Evolutionary conservation across 2,113 vertebrate genomes (phyloP).

Genomic region (Centrocercus urophasianus): DNA sequence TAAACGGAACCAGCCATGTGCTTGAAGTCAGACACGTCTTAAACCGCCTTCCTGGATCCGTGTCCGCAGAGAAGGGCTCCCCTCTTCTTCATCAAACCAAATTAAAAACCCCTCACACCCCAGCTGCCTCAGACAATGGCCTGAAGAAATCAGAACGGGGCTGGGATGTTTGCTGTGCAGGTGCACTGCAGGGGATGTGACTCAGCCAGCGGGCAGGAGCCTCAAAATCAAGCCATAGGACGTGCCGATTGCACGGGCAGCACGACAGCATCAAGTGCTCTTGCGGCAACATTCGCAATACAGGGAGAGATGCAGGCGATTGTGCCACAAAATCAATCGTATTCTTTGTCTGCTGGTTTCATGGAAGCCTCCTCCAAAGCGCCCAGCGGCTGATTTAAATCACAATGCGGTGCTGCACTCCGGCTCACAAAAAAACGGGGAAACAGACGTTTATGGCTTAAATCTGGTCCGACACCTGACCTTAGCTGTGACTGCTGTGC

Average conservation of each 20-base stretch:
- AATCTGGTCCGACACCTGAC: slow-evolving; percentile 61
- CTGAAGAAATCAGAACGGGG: fast-evolving
- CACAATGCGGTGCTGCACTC: slow-evolving; percentile 53
- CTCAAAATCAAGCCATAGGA: not conserved
- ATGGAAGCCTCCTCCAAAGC: slow-evolving; percentile 52
- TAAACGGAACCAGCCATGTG: not conserved
- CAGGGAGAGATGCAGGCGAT: slow-evolving; percentile 1
- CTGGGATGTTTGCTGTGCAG: fast-evolving
- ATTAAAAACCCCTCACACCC: not conserved
- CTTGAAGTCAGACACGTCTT: not conserved
- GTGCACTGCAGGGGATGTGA: fast-evolving
- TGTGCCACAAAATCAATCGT: slow-evolving; percentile 17
- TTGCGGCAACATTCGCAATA: not conserved
- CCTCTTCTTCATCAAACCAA: not conserved
- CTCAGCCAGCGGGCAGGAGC: not conserved
- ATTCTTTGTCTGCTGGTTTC: slow-evolving; percentile 64
- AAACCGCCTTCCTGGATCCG: not conserved
- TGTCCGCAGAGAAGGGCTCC: not conserved
- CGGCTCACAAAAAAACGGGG: slow-evolving; percentile 51
- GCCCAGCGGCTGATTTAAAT: slow-evolving; percentile 65
- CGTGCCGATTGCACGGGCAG: fast-evolving
- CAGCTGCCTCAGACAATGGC: not conserved
- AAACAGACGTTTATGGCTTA: slow-evolving; percentile 60
- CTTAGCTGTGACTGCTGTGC: slow-evolving; percentile 49
- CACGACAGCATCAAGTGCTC: not conserved